Evolutionary conservation across 2,113 vertebrate species (phyloP), one percentile per base, ranked within the genome.

Genomic region (Lynx canadensis): DNA sequence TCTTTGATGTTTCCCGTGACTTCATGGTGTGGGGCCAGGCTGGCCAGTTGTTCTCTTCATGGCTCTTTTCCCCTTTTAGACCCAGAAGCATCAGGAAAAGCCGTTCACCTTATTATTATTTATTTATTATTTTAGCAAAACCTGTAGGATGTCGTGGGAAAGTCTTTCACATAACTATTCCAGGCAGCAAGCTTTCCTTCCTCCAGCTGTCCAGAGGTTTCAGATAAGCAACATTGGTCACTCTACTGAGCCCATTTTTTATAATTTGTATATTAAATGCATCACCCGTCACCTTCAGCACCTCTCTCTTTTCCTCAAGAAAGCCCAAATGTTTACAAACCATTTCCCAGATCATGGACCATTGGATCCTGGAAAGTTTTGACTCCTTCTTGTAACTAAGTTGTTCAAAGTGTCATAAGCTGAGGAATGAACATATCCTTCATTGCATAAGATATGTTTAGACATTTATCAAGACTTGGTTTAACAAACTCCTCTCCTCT

Each of bases 401-500:
- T 83, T 91, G 27, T 11, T 92, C 27, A 25, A 68, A 66, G 41
- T 36, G 2, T 83, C 38, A 1, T 48, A 78, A 57, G 80, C 93
- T 57, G 27, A 11, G 0, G 7, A 23, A 23, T 92, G 81, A 89
- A 23, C 5, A 31, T 52, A 6, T 57, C 78, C 92, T 97, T 14
- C 0, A 45, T n/a, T 63, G 41, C 15, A 55, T 23, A 95, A 36
- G 78, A 93, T 76, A 21, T 12, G 33, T 73, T 97, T 96, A 91
- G 82, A 81, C n/a, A 50, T 57, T 97, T 90, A 80, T 45, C 19
- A 27, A 85, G 74, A 88, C 38, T 87, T 96, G 23, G 3, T 95
- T 97, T 65, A 92, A 91, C 92, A 94, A 93, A 86, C 19, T 27
- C 21, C 19, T 55, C 38, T 81, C 5, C 1, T 33, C 15, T 79